Base-by-base conservation (phyloP, 2,888 invertebrate genomes). In the Tenthredo distinguenda region DNA sequence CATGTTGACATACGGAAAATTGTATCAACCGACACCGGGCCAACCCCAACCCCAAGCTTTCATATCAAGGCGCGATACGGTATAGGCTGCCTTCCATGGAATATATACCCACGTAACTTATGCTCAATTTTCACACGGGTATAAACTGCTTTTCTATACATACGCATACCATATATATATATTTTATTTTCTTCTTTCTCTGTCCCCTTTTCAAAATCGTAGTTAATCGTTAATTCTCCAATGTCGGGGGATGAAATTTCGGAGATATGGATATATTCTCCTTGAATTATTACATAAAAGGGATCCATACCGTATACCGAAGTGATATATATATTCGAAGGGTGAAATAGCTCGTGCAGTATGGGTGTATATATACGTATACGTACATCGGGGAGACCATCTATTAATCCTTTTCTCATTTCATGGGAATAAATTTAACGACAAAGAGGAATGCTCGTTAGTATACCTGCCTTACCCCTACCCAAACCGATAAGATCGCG, bases 371-470 rank as follows among this genome's bases (percentile, higher is more conserved):
- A 72, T 72, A 40, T 37, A 71, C 3, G 2, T 71, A 10, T n/a
- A 40, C n/a, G 7, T 72, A 34, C 34, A n/a, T 50, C 50, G 26
- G 31, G 2, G 84, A n/a, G 43, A 12, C 65, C 84, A 72, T 74
- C 34, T 76, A 43, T 47, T 76, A 76, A 76, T 76, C 76, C 76
- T 76, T 76, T 76, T 76, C 76, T 47, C 40, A 76, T 76, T 76
- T 76, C 76, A 47, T 83, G 76, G 85, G 43, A 76, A 47, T 76
- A 76, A 76, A 76, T 76, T 76, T 47, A 10, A 76, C 76, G 76
- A 76, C 76, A 47, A 47, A 76, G 76, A 76, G 76, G 76, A 76
- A 76, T 76, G 76, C 76, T 76, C 76, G 76, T 76, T 76, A 76
- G 76, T 31, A 68, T 68, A 68, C 68, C 31, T 18, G 34, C 26